A percentile compares a stretch with the other conserved stretches of the same genome.
phyloP scores from a whole-genome alignment of 2,797 vertebrate genomes.

The Microchirus variegatus region DNA sequence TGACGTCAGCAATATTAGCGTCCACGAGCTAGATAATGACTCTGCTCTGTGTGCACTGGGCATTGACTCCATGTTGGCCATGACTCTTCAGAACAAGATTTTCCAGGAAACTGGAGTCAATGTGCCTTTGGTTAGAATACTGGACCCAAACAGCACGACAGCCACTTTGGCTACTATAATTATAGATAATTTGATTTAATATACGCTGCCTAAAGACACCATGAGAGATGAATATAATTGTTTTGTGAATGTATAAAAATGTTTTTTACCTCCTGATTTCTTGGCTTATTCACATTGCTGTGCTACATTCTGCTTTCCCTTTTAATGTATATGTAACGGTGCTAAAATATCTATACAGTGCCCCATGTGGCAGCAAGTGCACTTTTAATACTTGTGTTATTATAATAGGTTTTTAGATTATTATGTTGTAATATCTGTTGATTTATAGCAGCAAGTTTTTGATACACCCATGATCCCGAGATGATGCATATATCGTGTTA shows the following conservation, averaged over 20 bases:
- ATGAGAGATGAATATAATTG: no score
- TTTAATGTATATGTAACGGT: conserved; percentile 1
- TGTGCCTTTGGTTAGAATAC: conserved; percentile 81
- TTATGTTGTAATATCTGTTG: no score
- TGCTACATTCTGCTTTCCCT: not conserved
- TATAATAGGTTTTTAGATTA: no score
- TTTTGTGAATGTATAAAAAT: not conserved
- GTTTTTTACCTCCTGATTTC: not conserved
- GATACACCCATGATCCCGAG: no score
- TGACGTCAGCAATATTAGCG: conserved; percentile 69
- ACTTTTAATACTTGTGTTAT: not conserved
- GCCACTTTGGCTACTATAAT: conserved; percentile 54
- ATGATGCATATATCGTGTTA: no score
- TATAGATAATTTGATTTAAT: conserved; percentile 8
- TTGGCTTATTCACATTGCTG: not conserved
- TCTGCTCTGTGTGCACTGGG: conserved; percentile 77
- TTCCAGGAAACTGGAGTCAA: conserved; percentile 83
- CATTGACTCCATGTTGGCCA: conserved; percentile 89
- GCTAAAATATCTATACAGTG: not conserved
- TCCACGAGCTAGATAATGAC: conserved; percentile 77
- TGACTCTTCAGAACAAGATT: conserved; percentile 87
- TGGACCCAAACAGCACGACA: conserved; percentile 82
- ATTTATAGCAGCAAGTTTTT: no score
- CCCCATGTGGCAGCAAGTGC: not conserved
- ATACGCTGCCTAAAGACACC: no score